These are phyloP conservation scores for Caenorhabditis latens DNA, from an alignment of 1,140 invertebrate species.

Conservation along the genomic window DNA sequence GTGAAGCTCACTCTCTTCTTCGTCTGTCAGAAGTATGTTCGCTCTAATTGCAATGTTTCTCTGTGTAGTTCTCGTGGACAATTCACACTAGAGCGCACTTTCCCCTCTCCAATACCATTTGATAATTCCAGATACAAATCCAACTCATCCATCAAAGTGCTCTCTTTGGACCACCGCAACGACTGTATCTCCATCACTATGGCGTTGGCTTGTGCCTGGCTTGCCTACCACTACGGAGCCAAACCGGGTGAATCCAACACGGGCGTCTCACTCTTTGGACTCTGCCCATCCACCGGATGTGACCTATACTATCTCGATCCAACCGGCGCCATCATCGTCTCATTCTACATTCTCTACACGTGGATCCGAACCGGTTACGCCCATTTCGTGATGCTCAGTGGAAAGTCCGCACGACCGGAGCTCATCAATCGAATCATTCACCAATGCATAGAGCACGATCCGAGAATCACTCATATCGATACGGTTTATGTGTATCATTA, in stretches of 20 bases:
- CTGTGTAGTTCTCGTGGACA: too few species aligned
- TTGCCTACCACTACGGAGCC: conserved; percentile 61
- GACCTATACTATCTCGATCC: conserved; percentile 79
- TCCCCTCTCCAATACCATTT: too few species aligned
- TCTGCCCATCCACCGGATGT: conserved; percentile 42
- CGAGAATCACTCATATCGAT: conserved; percentile 62
- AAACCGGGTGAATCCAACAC: not conserved
- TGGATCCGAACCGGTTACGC: conserved; percentile 74
- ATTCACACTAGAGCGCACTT: too few species aligned
- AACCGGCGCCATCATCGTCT: conserved; percentile 79
- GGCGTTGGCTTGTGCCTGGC: conserved; percentile 76
- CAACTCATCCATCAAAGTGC: conserved; percentile 76
- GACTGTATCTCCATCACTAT: conserved; percentile 79
- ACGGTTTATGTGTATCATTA: conserved; percentile 67
- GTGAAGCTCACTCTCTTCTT: conserved; percentile 78
- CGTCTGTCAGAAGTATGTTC: conserved; percentile 75
- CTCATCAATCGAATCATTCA: conserved; percentile 68
- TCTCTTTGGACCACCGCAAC: conserved; percentile 79
- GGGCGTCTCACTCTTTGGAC: not conserved
- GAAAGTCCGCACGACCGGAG: conserved; percentile 69
- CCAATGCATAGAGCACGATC: conserved; percentile 68
- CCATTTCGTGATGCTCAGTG: conserved; percentile 72
- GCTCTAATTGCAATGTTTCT: not conserved
- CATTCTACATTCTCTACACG: conserved; percentile 78
- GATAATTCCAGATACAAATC: conserved; percentile 66